Evolutionary conservation across 2,888 invertebrate genomes (phyloP).

Genomic region (Dichetophora obliterata): DNA sequence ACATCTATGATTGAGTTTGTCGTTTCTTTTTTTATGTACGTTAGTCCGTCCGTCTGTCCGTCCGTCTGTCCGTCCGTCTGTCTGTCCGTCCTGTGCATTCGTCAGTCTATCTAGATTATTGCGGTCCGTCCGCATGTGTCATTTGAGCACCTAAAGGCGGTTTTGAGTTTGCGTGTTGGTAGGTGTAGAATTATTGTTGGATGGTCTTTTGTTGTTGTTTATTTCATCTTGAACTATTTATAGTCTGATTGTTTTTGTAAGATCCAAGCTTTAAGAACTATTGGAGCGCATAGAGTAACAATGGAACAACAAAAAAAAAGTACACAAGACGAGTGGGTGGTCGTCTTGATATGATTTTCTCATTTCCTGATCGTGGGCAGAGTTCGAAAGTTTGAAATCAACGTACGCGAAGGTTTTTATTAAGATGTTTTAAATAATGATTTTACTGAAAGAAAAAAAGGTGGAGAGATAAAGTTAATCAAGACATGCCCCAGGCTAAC

Average conservation of each 20-base stretch:
- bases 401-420: too few relatives aligned
- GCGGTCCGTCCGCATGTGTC: constrained; percentile 7
- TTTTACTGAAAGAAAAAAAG: too few relatives aligned
- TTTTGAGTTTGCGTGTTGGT: background rate
- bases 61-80: background rate
- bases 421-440: too few relatives aligned
- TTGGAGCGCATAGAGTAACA: constrained; percentile 21
- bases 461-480: background rate
- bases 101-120: background rate
- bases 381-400: too few relatives aligned
- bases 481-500: background rate
- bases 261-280: constrained; percentile 5
- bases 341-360: constrained; percentile 10
- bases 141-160: constrained; percentile 9
- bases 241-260: constrained; percentile 30
- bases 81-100: background rate
- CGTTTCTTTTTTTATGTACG: background rate
- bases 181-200: constrained; percentile 18
- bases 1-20: background rate
- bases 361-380: constrained; percentile 25
- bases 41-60: background rate
- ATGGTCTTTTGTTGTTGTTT: background rate
- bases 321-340: constrained; percentile 31
- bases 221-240: constrained; percentile 6
- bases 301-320: background rate